Conservation (phyloP, 1,140 invertebrate genomes). For the Bombus consobrinus region DNA sequence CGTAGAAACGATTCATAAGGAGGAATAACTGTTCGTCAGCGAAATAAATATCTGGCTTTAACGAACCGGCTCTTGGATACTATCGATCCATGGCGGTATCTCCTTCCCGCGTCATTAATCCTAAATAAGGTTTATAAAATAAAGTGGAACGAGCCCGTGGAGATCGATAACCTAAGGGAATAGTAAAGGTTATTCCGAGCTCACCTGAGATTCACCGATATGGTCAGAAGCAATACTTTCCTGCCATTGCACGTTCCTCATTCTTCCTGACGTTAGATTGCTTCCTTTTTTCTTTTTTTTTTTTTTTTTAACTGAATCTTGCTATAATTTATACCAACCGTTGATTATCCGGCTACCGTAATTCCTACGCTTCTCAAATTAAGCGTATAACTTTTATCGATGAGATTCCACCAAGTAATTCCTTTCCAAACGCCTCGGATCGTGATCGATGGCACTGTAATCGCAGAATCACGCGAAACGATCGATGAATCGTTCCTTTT, state of each 20-base stretch:
- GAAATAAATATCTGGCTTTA: conserved; percentile 55
- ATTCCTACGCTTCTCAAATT: conserved; percentile 7
- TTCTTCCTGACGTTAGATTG: conserved; percentile 19
- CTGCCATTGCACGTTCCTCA: conserved; percentile 1
- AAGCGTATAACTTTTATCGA: conserved; percentile 22
- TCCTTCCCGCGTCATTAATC: conserved; percentile 62
- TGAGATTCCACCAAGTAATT: conserved; percentile 1
- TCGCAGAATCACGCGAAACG: background rate
- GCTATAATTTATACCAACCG: conserved; percentile 26
- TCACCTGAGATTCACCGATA: conserved; percentile 55
- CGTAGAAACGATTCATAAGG: conserved; percentile 1
- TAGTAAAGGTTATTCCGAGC: conserved; percentile 53
- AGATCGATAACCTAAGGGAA: conserved; percentile 61
- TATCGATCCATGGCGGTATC: conserved; percentile 58
- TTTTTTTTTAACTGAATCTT: background rate
- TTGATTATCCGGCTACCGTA: background rate
- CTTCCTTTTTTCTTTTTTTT: background rate
- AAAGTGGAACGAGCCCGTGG: conserved; percentile 44
- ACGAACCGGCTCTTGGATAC: conserved; percentile 38
- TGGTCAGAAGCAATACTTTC: conserved; percentile 37
- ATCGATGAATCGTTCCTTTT: background rate
- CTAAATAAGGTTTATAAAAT: conserved; percentile 70
- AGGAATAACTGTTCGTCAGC: conserved; percentile 53
- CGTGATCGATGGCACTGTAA: background rate
- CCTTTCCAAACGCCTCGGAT: background rate